These are phyloP conservation scores for Apis cerana DNA, from an alignment of 1,140 invertebrate genomes.

Conservation along the genomic window DNA sequence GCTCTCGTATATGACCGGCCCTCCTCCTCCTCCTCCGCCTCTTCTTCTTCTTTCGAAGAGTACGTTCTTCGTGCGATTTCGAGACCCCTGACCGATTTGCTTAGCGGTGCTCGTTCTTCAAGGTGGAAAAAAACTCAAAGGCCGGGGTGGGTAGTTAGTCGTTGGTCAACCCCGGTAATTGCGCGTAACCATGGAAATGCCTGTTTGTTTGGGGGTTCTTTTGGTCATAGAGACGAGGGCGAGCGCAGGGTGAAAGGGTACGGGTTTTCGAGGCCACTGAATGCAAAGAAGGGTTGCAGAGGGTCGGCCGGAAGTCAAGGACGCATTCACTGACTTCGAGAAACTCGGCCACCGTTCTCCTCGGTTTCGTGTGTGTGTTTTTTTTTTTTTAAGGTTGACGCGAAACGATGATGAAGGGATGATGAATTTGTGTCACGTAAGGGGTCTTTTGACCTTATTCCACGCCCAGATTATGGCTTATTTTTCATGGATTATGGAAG, in stretches of 20 bases:
- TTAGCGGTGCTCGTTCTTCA: slow-evolving; percentile 60
- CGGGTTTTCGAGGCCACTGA: slow-evolving; percentile 66
- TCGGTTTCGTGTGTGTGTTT: background rate
- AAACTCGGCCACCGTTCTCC: slow-evolving; percentile 60
- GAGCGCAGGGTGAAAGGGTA: slow-evolving; percentile 59
- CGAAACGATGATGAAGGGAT: background rate
- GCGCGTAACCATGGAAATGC: slow-evolving; percentile 76
- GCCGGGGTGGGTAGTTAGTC: slow-evolving; percentile 61
- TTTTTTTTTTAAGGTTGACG: background rate
- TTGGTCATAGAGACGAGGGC: slow-evolving; percentile 55
- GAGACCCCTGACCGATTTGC: slow-evolving; percentile 63
- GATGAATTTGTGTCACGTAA: background rate
- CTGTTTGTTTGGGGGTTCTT: slow-evolving; percentile 72
- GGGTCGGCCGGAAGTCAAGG: slow-evolving; percentile 70
- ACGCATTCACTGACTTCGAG: slow-evolving; percentile 63
- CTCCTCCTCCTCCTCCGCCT: background rate
- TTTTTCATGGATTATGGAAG: too few relatives aligned
- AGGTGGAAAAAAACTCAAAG: slow-evolving; percentile 66
- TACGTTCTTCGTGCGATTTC: slow-evolving; percentile 47
- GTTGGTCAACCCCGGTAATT: slow-evolving; percentile 70
- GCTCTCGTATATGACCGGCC: slow-evolving; percentile 2
- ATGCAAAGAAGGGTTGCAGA: slow-evolving; percentile 71
- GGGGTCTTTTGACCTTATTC: background rate
- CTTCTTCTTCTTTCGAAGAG: background rate
- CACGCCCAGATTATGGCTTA: too few relatives aligned